Evolutionary conservation across 2,888 invertebrate genomes (phyloP).

Genomic region (Plagodis dolabraria): DNA sequence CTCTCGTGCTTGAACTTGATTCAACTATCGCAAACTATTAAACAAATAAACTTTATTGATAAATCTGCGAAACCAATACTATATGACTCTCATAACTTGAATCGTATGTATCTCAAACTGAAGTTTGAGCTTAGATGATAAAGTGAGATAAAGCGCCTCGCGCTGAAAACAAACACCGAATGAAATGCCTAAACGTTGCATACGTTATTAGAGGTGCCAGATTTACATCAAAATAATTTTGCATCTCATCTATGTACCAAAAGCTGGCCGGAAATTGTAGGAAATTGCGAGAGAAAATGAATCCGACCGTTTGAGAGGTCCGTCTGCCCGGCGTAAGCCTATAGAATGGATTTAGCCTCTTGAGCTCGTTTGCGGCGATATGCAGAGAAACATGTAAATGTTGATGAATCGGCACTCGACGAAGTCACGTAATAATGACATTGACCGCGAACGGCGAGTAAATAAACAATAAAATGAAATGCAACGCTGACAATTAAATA

Average conservation of each 20-base stretch:
- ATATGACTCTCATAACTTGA: background rate
- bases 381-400: slow-evolving; percentile 17
- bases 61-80: background rate
- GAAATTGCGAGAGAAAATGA: slow-evolving; percentile 85
- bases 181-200: slow-evolving; percentile 1
- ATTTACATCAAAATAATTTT: slow-evolving; percentile 70
- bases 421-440: slow-evolving; percentile 26
- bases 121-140: too few species aligned
- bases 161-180: background rate
- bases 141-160: too few species aligned
- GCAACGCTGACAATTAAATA: slow-evolving; percentile 24
- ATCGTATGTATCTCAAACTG: too few species aligned
- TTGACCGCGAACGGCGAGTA: slow-evolving; percentile 20
- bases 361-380: slow-evolving; percentile 27
- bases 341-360: slow-evolving; percentile 48
- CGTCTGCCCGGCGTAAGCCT: slow-evolving; percentile 40
- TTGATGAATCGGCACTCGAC: slow-evolving; percentile 15
- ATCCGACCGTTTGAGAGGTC: slow-evolving; percentile 76
- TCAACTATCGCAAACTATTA: slow-evolving; percentile 6
- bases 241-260: slow-evolving; percentile 72
- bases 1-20: slow-evolving; percentile 76
- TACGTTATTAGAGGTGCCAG: slow-evolving; percentile 15
- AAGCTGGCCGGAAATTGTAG: slow-evolving; percentile 83
- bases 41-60: background rate
- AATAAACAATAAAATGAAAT: slow-evolving; percentile 19